Evolutionary conservation across 1,140 invertebrate genomes (phyloP), one percentile per base, ranked within the genome.

Genomic region (Coptotermes formosanus): DNA sequence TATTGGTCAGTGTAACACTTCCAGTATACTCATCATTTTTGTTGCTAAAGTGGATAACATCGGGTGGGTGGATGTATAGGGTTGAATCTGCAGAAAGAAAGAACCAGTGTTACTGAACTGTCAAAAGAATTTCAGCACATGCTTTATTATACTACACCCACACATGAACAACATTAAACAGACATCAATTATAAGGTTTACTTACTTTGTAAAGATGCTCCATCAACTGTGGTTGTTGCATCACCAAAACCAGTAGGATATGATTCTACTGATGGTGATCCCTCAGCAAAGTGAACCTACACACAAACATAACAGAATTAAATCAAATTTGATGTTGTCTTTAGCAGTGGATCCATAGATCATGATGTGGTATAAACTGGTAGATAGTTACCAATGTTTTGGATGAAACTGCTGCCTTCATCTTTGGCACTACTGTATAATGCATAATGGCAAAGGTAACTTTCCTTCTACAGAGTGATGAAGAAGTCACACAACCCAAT

Each of bases 1-100:
- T 92, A 88, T 96, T 96, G 82, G 94, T 95, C 30, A 96, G 91
- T 8, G 92, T 91, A 88, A 96, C 94, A 59, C 93, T 93, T 84
- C 94, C 94, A 38, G 91, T 91, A 43, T 94, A 90, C 88, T 96
- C 95, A 87, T 93, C 92, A 86, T 92, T 93, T 55, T 94, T 93
- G 87, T 90, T 93, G 87, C 91, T 92, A 88, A 96, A 96, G 23
- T 92, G 89, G 75, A 96, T 93, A 25, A 93, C 90, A 88, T 94
- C 94, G 69, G 92, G 91, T 3, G 94, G 94, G 82, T 89, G 91
- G 12, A 94, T 89, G 88, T 91, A 88, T 88, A 94, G 86, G 89
- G 84, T 43, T 87, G 86, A 82, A 88, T 88, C 85, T 86, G 44
- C 32, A 85, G 12, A 86, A 43, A 45, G 23, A 55, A 32, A 30